These are phyloP conservation scores for Rallus crepitans DNA, from an alignment of 2,797 vertebrate species.

Conservation along the genomic window DNA sequence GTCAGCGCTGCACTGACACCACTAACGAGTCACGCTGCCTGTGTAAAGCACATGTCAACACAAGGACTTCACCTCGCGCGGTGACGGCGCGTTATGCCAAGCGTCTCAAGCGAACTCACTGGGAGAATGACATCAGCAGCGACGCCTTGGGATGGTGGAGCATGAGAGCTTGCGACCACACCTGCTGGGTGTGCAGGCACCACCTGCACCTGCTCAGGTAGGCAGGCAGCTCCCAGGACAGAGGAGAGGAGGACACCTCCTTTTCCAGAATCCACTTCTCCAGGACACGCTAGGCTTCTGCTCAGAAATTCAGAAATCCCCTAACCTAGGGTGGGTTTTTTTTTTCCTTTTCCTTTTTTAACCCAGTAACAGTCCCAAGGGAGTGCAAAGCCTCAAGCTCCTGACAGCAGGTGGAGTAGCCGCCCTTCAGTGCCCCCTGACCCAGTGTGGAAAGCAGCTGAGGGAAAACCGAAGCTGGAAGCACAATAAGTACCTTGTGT, in stretches of 20 bases:
- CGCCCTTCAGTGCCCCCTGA: no score
- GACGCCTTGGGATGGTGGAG: accelerated
- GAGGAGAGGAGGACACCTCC: not conserved
- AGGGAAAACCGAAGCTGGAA: accelerated
- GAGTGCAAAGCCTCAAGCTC: not conserved
- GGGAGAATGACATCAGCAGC: accelerated
- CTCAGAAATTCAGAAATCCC: not conserved
- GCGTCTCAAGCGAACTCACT: not conserved
- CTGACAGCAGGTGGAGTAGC: not conserved
- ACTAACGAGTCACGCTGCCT: not conserved
- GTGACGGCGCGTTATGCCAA: accelerated
- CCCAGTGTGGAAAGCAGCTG: accelerated
- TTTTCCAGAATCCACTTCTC: not conserved
- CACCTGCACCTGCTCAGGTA: not conserved
- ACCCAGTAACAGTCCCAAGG: not conserved
- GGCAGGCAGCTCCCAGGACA: not conserved
- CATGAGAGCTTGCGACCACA: not conserved
- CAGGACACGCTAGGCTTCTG: not conserved
- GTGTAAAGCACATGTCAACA: not conserved
- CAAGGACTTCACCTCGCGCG: not conserved
- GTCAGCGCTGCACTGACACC: not conserved
- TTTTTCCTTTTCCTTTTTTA: no score
- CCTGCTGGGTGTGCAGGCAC: not conserved
- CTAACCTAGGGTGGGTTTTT: no score
- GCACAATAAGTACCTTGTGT: not conserved